Evolutionary conservation across 2,797 vertebrate species (phyloP), one percentile per base, ranked within the genome.

Genomic region (Poliocrania exsul): DNA sequence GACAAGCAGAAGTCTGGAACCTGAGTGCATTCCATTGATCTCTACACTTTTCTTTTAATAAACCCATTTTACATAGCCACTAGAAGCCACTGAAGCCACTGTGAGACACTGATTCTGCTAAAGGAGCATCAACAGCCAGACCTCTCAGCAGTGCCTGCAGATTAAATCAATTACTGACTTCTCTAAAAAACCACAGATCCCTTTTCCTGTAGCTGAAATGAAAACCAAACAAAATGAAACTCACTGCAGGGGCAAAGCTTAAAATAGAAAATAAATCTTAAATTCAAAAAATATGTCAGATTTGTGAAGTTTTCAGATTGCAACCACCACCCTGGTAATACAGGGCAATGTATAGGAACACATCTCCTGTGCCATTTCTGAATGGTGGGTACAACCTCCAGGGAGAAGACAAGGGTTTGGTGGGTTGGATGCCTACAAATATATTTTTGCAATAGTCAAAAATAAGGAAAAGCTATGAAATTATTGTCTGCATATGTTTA

Each of bases 261-360:
- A 17, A 56, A 61, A 31, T 3, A 26, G 38, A 71, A 74, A 83
- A 53, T 29, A 5, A 57, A 78, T 66, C 28, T 71, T 35, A 16
- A 71, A 47, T 37, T 64, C 46, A 51, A 62, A 79, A 51, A 9
- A 6, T 29, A 38, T 66, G 15, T 5, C 6, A 21, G 8, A 89
- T 24, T 38, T 73, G 42, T 24, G 9, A 87, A 47, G 10, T 24
- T 50, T 65, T 69, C 26, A 58, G 4, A 3, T 42, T n/a, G 12
- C 19, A 71, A 49, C 29, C 12, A 53, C 7, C 26, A 64, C 17
- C 6, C 23, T 69, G 37, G 31, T 49, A 26, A 72, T 4, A 38
- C 6, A 10, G 10, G 20, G 16, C 5, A 18, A n/a, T 1, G 5
- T 2, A 11, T 0, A 46, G 31, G 24, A 69, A 42, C 14, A 42